Evolutionary conservation across 1,140 invertebrate genomes (phyloP).

Genomic region (Drosophila eugracilis): DNA sequence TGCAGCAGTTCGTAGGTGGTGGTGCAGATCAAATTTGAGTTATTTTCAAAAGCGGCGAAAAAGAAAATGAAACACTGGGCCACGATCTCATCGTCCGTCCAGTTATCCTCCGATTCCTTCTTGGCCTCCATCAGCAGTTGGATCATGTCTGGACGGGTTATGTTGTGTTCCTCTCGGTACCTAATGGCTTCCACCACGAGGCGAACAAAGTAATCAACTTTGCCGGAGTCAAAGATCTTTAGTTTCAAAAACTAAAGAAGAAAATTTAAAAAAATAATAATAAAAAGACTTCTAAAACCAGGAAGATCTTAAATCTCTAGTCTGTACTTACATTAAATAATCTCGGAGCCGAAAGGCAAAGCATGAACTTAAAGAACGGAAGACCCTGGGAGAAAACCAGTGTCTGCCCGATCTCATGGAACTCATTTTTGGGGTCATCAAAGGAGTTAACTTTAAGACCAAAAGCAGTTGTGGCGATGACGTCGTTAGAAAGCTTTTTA

Average conservation of each 20-base stretch:
- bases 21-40: constrained; percentile 86
- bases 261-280: neutral
- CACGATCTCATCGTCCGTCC: constrained; percentile 86
- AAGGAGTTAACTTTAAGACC: constrained; percentile 85
- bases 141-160: constrained; percentile 85
- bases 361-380: constrained; percentile 63
- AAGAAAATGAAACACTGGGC: constrained; percentile 85
- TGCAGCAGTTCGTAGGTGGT: constrained; percentile 85
- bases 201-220: constrained; percentile 62
- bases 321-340: constrained; percentile 46
- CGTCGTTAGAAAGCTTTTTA: constrained; percentile 85
- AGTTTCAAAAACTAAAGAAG: constrained; percentile 41
- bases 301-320: rapidly evolving
- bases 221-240: constrained; percentile 50
- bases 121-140: constrained; percentile 84
- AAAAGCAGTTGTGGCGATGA: constrained; percentile 86
- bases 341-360: constrained; percentile 28
- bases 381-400: constrained; percentile 73
- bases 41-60: constrained; percentile 88
- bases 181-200: constrained; percentile 83
- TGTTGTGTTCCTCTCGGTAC: constrained; percentile 75
- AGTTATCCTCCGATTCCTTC: constrained; percentile 69
- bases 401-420: constrained; percentile 84
- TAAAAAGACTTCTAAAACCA: no score
- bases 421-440: constrained; percentile 85